Base-by-base conservation (phyloP, 1,140 invertebrate genomes). In the Bilobella aurantiaca region DNA sequence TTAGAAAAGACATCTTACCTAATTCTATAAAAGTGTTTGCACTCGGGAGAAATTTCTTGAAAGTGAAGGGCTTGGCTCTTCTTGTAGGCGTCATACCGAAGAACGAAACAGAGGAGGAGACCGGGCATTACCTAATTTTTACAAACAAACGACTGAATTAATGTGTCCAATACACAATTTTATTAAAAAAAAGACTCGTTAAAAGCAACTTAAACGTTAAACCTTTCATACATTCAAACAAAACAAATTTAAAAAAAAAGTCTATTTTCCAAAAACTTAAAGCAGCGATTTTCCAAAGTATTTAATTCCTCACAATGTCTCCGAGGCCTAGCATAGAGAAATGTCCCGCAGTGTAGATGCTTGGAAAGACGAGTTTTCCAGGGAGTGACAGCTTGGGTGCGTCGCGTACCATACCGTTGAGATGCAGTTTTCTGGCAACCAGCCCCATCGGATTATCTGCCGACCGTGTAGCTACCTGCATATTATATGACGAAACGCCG, bases 321-420 rank as follows among this genome's bases (percentile, higher is more conserved):
- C 94, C 94, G 14, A 98, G 82, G 68, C 94, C 93, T 31, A 98
- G 82, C 93, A 98, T 97, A 46, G 93, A 96, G 79, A 96, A 97
- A 77, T 96, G 93, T 70, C 93, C 93, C 69, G 86, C 84, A 76
- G 94, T 92, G 77, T 96, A 92, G 82, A 94, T 91, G 75, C 91
- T 94, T 66, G 95, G 95, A 80, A 98, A 97, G 63, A 98, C 91
- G 63, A 98, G 81, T 82, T 98, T 98, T 72, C 93, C 94, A 37
- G 95, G 95, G 73, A 98, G 82, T 64, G 93, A 95, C 61, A 98
- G 81, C 79, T 96, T 67, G 2, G 65, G 65, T 61, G 91, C 90
- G 75, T 93, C 90, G 75, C 87, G 84, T 1, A 87, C 89, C 53
- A 91, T 85, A 29, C 89, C 89, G 59, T 88, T 87, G 65, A 96